Conservation (phyloP, 2,797 vertebrate genomes). For the Melanotaenia nigrans region DNA sequence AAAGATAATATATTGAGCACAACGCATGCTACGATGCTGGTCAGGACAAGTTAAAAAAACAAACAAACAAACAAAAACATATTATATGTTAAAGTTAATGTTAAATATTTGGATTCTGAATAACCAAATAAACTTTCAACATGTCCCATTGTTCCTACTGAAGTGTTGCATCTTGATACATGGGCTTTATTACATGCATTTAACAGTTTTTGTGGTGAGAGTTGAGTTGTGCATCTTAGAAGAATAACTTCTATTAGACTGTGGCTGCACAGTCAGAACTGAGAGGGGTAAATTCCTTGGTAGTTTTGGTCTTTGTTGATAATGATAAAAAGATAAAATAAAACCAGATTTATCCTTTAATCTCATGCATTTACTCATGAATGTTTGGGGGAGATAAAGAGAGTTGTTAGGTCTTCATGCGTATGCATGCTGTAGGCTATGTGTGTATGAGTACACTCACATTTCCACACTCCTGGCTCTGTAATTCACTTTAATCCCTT, state of each 20-base stretch:
- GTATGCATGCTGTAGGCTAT: not conserved
- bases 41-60: too few relatives aligned
- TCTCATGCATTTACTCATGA: slow-evolving; percentile 7
- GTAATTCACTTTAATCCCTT: slow-evolving; percentile 71
- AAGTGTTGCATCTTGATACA: too few relatives aligned
- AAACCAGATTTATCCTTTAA: slow-evolving; percentile 46
- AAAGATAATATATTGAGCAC: too few relatives aligned
- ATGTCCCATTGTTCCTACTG: too few relatives aligned
- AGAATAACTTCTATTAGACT: not conserved
- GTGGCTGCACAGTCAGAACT: not conserved
- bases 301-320: slow-evolving; percentile 32
- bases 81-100: too few relatives aligned
- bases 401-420: slow-evolving; percentile 25
- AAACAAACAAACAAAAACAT: too few relatives aligned
- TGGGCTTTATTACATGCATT: not conserved
- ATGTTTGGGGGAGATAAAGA: slow-evolving; percentile 23
- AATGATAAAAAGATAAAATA: slow-evolving; percentile 53
- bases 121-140: too few relatives aligned
- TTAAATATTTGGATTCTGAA: too few relatives aligned
- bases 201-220: not conserved
- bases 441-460: slow-evolving; percentile 3
- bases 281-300: slow-evolving; percentile 14
- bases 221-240: not conserved
- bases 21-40: too few relatives aligned
- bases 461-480: slow-evolving; percentile 38